Conservation (phyloP, 1,140 invertebrate genomes). For the Ooceraea biroi region DNA sequence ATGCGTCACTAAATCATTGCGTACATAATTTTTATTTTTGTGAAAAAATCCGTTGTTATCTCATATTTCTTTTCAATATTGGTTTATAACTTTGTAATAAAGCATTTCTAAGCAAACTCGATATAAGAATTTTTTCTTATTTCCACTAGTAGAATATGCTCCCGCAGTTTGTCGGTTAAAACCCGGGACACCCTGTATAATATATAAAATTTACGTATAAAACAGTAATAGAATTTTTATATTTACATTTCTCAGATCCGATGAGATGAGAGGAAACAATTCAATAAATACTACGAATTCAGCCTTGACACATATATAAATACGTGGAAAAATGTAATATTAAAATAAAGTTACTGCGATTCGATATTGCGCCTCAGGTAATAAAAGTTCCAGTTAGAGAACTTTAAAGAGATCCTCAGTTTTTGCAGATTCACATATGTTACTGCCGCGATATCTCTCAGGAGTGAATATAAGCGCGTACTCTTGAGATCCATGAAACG, state of each 20-base stretch:
- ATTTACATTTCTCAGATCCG: conserved; percentile 8
- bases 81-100: too few relatives aligned
- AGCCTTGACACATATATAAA: conserved; percentile 16
- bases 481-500: not conserved
- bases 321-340: conserved; percentile 17
- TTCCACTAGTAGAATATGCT: too few relatives aligned
- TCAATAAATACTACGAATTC: not conserved
- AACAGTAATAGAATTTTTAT: not conserved
- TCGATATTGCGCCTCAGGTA: not conserved
- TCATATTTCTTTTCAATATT: too few relatives aligned
- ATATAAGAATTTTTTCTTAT: too few relatives aligned
- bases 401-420: not conserved
- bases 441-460: not conserved
- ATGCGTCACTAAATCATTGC: too few relatives aligned
- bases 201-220: not conserved
- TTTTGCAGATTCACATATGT: not conserved
- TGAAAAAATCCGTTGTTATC: too few relatives aligned
- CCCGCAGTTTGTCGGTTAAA: too few relatives aligned
- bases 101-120: too few relatives aligned
- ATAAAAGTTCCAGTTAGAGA: not conserved
- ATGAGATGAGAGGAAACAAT: not conserved
- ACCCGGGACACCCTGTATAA: too few relatives aligned
- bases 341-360: conserved; percentile 1
- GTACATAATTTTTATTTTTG: too few relatives aligned
- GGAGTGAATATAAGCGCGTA: not conserved